Percentiles rank a stretch among this genome's conserved stretches.
Evolutionary conservation across 2,888 invertebrate genomes (phyloP).

Genomic region (Tipula confusa): DNA sequence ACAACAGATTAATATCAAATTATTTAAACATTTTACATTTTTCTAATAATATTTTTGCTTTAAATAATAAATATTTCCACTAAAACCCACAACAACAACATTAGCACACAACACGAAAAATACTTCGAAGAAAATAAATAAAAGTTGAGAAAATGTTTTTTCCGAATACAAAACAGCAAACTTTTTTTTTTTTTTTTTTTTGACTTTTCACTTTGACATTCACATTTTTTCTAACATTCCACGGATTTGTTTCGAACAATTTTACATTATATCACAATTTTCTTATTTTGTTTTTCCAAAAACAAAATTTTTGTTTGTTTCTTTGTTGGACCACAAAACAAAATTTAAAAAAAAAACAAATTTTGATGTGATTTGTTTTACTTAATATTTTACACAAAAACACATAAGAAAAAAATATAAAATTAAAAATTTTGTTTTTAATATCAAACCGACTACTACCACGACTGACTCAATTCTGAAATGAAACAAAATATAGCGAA

Average conservation of each 20-base stretch:
- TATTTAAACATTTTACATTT: neutral
- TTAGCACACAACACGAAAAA: neutral
- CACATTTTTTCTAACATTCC: neutral
- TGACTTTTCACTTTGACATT: neutral
- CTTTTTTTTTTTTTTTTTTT: no score
- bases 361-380: neutral
- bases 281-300: neutral
- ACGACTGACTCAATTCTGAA: slow-evolving; percentile 25
- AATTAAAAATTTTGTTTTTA: neutral
- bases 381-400: neutral
- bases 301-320: neutral
- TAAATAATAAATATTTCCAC: neutral
- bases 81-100: neutral
- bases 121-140: neutral
- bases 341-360: neutral
- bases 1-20: neutral
- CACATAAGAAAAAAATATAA: neutral
- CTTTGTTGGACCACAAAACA: no score
- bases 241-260: neutral
- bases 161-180: neutral
- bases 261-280: no score
- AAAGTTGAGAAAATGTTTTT: neutral
- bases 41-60: neutral
- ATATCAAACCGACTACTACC: slow-evolving; percentile 14
- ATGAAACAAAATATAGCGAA: neutral